Evolutionary conservation across 1,140 invertebrate genomes (phyloP), one percentile per base, ranked within the genome.

Genomic region (Battus philenor): DNA sequence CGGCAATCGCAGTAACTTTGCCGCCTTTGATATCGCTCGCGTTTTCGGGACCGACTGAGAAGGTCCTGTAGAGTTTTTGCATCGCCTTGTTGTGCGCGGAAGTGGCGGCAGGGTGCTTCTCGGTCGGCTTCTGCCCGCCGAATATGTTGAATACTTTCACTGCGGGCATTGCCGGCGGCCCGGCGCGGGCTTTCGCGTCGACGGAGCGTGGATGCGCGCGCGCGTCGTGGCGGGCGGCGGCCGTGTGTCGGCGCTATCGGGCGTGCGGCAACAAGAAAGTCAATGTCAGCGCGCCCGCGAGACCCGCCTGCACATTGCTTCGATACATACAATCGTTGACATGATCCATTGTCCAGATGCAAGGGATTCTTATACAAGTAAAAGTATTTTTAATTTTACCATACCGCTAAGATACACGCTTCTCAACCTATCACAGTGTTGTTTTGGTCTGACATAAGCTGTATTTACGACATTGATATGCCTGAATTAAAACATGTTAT

Each of bases 21-120:
- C 64, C 68, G 31, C 62, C 74, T 52, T 84, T 83, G 33, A 69
- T 65, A 53, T 84, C 83, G 48, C 60, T 47, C 29, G 67, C 59
- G 54, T 44, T 51, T 60, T 83, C 73, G 44, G 72, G 54, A 45
- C 56, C 70, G 44, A 82, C 70, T 74, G 79, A 83, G 60, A 86
- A 83, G 32, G 81, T 86, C 72, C 80, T 86, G 71, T 87, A 87
- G 65, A 87, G 86, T 54, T 81, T 86, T 75, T 86, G 86, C 54
- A 80, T 71, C 13, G 83, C 75, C 63, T 72, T 65, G 38, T 71
- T 68, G 11, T 44, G 51, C 34, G 66, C 44, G 53, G 77, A 57
- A 61, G 64, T 39, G 51, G 69, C 24, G 27, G 68, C 44, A 41
- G 59, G 54, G 41, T 74, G 73, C 47, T 77, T 81, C 59, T 84